Evolutionary conservation across 2,888 invertebrate species (phyloP), one percentile per base, ranked within the genome.

Genomic region (Machimus rusticus): DNA sequence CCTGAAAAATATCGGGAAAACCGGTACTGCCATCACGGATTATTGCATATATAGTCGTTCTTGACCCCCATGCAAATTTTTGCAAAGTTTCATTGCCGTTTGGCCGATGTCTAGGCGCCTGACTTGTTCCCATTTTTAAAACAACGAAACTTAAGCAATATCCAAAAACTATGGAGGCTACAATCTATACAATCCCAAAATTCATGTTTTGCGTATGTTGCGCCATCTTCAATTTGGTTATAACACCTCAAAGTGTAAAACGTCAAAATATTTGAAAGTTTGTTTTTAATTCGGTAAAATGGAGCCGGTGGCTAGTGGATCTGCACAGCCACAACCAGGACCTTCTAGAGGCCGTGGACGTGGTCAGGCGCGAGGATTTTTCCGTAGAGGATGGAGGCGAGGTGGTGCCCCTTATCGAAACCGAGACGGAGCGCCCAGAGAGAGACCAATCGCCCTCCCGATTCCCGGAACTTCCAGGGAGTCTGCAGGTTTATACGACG

Each of bases 331-430:
- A 5, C 51, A 81, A 23, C 81, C 81, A 5, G 81, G 81, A 9
- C 55, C 81, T n/a, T 81, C 81, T 3, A 1, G 51, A 16, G 28
- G 51, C 14, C 14, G 55, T n/a, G 28, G 81, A 8, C 66, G 66
- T 3, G 77, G 87, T 74, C 82, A 51, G 43, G 46, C 79, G 66
- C 55, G 74, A 57, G 85, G 78, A 0, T 85, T 78, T 74, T 76
- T 66, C 79, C 66, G 79, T 5, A 43, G 51, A 31, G 31, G 28
- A 31, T 78, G 78, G 78, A 43, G 57, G 8, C 46, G 55, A 66
- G 66, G 66, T 9, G 12, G 8, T 28, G 66, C 66, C 4, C 76
- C 76, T 12, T 79, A 79, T 23, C 2, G 28, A 12, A 79, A 51
- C 3, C 37, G 79, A 12, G 23, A n/a, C 3, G 39, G 39, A 23